phyloP scores from a whole-genome alignment of 2,113 vertebrate genomes.

The Syrmaticus mikado region DNA sequence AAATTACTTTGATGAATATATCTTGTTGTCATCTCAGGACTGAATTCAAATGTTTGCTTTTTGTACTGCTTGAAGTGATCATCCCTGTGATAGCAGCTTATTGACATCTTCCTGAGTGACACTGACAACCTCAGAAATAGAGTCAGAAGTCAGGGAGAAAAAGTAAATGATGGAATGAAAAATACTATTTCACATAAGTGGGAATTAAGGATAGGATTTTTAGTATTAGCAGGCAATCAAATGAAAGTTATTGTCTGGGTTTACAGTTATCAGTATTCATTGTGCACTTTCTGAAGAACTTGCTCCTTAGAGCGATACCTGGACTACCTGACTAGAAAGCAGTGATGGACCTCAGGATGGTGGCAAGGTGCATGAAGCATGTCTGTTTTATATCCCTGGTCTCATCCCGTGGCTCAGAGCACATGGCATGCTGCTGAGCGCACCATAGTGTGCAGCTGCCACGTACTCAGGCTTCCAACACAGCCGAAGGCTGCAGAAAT shows the following conservation, averaged over 20 bases:
- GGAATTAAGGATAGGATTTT: background rate
- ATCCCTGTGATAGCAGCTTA: background rate
- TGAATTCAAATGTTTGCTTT: conserved; percentile 5
- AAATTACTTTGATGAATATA: background rate
- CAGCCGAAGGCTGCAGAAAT: background rate
- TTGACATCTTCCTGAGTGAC: background rate
- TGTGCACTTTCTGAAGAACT: background rate
- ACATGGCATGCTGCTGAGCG: fast-evolving
- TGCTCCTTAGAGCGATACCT: background rate
- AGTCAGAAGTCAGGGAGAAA: background rate
- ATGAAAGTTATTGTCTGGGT: background rate
- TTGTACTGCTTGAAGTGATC: background rate
- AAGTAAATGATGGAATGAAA: background rate
- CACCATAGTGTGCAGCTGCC: background rate
- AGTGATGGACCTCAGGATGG: background rate
- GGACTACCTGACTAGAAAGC: background rate
- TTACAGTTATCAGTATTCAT: background rate
- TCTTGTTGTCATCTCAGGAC: background rate
- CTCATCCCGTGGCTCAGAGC: background rate
- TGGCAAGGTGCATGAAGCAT: background rate
- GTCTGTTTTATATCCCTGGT: background rate
- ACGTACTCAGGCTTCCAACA: background rate
- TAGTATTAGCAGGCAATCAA: background rate
- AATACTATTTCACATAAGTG: fast-evolving
- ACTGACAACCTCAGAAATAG: background rate